A percentile compares a stretch with the other conserved stretches of the same genome.
phyloP scores from a whole-genome alignment of 2,888 invertebrate species.

The Harmothoe impar region DNA sequence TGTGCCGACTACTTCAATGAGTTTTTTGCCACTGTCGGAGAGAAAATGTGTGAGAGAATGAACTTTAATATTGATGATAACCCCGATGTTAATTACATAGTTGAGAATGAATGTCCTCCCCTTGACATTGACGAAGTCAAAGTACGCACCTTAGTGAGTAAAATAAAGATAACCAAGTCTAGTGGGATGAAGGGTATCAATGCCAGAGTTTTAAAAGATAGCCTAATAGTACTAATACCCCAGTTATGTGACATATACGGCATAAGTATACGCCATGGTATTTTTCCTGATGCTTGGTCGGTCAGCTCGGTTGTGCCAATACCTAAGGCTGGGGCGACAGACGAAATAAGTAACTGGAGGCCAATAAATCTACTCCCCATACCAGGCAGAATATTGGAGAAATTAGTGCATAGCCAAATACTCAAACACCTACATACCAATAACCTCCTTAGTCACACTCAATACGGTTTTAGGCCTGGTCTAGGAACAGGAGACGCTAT shows the following conservation, averaged over 20 bases:
- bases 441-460: background rate
- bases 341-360: background rate
- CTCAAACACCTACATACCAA: background rate
- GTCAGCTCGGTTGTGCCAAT: background rate
- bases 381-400: background rate
- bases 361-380: background rate
- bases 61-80: no score
- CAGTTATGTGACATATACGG: background rate
- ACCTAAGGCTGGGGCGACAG: background rate
- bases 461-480: background rate
- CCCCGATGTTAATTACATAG: no score
- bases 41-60: no score
- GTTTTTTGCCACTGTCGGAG: no score
- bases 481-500: background rate
- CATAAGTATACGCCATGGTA: background rate
- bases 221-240: background rate
- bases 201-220: background rate
- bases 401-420: background rate
- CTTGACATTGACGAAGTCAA: background rate
- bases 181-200: background rate
- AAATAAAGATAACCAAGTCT: background rate
- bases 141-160: background rate
- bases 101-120: no score
- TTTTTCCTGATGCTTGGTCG: background rate
- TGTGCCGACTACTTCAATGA: no score